Conservation (phyloP, 2,113 vertebrate genomes). For the Lagenorhynchus albirostris region DNA sequence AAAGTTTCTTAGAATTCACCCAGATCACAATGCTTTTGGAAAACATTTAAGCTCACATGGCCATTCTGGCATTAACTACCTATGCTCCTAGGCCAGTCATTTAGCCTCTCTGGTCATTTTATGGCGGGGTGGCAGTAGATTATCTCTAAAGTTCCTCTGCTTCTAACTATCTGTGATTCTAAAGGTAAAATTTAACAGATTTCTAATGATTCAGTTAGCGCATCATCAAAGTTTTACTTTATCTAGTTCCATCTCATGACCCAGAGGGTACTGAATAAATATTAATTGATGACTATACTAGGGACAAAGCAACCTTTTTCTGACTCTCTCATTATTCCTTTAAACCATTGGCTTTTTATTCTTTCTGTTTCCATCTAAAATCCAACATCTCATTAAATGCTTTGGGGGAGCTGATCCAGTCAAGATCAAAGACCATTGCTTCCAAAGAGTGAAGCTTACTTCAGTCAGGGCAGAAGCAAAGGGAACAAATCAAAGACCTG, state of each 20-base stretch:
- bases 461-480: conserved; percentile 31
- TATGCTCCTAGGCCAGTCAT: neutral
- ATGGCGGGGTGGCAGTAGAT: neutral
- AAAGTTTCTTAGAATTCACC: neutral
- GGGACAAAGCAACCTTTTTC: neutral
- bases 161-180: neutral
- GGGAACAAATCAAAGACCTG: conserved; percentile 15
- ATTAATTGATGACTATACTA: neutral
- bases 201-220: neutral
- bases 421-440: conserved; percentile 4
- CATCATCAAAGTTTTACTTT: neutral
- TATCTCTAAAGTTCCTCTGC: neutral
- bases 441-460: neutral
- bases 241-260: neutral
- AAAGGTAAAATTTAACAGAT: neutral
- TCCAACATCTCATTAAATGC: neutral
- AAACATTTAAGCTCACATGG: neutral
- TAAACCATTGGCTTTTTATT: neutral
- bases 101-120: neutral
- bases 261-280: neutral
- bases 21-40: neutral
- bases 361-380: neutral
- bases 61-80: neutral
- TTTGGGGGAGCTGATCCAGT: neutral
- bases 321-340: neutral